Conservation (phyloP, 2,797 vertebrate species). For the Helicolenus hilgendorfi region DNA sequence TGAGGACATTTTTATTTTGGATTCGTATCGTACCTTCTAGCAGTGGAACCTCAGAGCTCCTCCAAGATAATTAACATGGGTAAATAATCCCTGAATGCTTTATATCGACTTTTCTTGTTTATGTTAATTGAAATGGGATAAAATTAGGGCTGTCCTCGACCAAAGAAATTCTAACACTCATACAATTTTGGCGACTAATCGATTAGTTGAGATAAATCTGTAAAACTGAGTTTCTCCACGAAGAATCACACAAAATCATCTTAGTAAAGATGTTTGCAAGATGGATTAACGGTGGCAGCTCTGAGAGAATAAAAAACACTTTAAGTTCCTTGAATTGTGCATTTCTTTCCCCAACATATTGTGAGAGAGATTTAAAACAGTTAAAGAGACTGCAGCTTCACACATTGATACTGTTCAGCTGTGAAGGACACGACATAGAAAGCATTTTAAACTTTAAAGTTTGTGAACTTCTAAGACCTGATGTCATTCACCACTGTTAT, state of each 20-base stretch:
- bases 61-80: constrained; percentile 38
- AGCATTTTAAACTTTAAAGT: not conserved
- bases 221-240: not conserved
- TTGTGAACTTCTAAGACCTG: not conserved
- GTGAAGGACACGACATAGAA: not conserved
- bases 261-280: too few relatives aligned
- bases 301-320: not conserved
- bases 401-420: not conserved
- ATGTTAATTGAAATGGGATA: constrained; percentile 42
- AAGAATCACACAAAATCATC: too few relatives aligned
- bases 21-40: not conserved
- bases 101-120: constrained; percentile 37
- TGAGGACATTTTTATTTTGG: not conserved
- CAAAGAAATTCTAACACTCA: too few relatives aligned
- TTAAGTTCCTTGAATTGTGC: not conserved
- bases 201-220: not conserved
- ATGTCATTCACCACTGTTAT: not conserved
- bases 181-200: too few relatives aligned
- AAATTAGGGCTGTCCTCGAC: not conserved
- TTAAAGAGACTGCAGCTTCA: not conserved
- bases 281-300: not conserved
- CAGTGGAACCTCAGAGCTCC: constrained; percentile 12
- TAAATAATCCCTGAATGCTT: constrained; percentile 22
- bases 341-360: not conserved
- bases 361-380: not conserved